Base-by-base conservation (phyloP, 2,113 vertebrate genomes). In the Heterocephalus glaber region DNA sequence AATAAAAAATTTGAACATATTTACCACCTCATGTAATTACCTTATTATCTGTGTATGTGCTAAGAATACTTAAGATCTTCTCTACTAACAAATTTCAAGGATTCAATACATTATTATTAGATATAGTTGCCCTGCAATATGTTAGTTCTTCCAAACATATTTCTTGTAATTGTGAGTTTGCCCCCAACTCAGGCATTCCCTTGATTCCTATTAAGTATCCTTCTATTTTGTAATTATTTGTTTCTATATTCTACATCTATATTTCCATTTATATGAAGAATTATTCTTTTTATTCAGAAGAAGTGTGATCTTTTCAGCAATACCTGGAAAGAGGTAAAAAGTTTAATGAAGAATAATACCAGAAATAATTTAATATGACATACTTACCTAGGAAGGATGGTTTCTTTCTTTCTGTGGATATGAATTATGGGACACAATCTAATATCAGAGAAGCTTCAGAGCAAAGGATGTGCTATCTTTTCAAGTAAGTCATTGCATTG, bases 151-250 rank as follows among this genome's bases (percentile, higher is more conserved):
- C 2, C 56, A 10, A 60, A 52, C 20, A 1, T 94, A 41, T 41
- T 68, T 35, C 19, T 54, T 56, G 8, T 33, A 68, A 63, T 28
- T 76, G 0, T 41, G 20, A 61, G 11, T 47, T 35, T 52, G 49
- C 10, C 19, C 6, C 2, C 16, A 38, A n/a, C 1, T 16, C 5
- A 1, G 14, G 2, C 0, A n/a, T 49, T 66, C 2, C 9, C 1
- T 56, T 4, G 13, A 33, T 28, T 2, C 8, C 0, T 14, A 30
- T 2, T 38, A 14, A 35, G 4, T 12, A 26, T 3, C 2, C 5
- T 60, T 84, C 30, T 49, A 14, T 5, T 49, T 9, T 58, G 3
- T 33, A 2, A 24, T 65, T 74, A 35, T 35, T 12, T 22, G 20
- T 3, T 74, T 89, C 9, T 81, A 4, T 3, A n/a, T 47, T 81